phyloP scores from a whole-genome alignment of 2,888 invertebrate species.

The Malthinus seriepunctatus region DNA sequence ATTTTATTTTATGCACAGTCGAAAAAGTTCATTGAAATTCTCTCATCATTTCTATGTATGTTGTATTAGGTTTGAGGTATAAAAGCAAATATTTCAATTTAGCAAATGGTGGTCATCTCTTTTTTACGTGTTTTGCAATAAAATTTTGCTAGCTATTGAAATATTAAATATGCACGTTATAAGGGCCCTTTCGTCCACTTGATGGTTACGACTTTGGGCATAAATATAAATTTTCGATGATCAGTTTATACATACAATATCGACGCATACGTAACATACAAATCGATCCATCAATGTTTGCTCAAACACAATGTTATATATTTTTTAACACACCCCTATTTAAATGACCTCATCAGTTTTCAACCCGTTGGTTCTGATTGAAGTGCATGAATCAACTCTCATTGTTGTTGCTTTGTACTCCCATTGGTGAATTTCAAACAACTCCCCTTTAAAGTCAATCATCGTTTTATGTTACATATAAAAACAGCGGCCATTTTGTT shows the following conservation, averaged over 20 bases:
- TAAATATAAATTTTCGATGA: slow-evolving; percentile 26
- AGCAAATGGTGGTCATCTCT: slow-evolving; percentile 31
- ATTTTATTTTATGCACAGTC: too few relatives aligned
- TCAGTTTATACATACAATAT: slow-evolving; percentile 23
- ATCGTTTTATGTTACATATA: neutral
- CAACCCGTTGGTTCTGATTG: slow-evolving; percentile 48
- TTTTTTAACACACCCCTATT: slow-evolving; percentile 21
- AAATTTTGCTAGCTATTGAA: slow-evolving; percentile 37
- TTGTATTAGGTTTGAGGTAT: neutral
- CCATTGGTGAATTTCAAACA: slow-evolving; percentile 40
- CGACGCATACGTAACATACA: neutral
- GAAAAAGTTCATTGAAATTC: too few relatives aligned
- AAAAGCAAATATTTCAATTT: slow-evolving; percentile 34
- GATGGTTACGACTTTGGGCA: slow-evolving; percentile 31
- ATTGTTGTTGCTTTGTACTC: slow-evolving; percentile 39
- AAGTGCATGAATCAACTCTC: slow-evolving; percentile 49
- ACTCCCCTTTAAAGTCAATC: slow-evolving; percentile 21
- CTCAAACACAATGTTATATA: slow-evolving; percentile 26
- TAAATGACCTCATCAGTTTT: slow-evolving; percentile 50
- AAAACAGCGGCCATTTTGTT: slow-evolving; percentile 4
- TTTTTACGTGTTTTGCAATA: slow-evolving; percentile 36
- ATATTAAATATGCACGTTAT: slow-evolving; percentile 37
- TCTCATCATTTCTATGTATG: too few relatives aligned
- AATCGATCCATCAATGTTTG: slow-evolving; percentile 28
- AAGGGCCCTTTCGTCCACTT: slow-evolving; percentile 23